Base-by-base conservation (phyloP, 1,140 invertebrate species). In the Macrosteles quadrilineatus region DNA sequence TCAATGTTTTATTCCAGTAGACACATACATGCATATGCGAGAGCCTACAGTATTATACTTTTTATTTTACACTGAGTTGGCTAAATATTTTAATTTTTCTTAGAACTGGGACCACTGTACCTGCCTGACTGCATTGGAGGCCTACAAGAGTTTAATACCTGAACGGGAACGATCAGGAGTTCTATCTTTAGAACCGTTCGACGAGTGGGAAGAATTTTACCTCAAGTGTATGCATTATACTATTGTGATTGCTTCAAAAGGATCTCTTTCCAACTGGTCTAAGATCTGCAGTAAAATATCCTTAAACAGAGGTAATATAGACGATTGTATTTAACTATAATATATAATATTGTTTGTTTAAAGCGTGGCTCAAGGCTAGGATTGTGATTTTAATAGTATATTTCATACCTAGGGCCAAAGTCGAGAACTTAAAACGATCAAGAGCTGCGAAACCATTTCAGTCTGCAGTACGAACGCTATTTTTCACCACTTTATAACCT, bases 141-240 rank as follows among this genome's bases (percentile, higher is more conserved):
- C 84, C 36, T 85, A 80, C 62, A 67, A 71, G 2, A 70, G 72
- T 9, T 67, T 80, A 47, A 66, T 81, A 12, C 19, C 75, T n/a
- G 0, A 17, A 1, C 75, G 77, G 19, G 83, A 86, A 71, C 75
- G 77, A 63, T 29, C 71, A 11, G 71, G 78, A 65, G 75, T 84
- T 23, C 74, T 82, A 30, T 71, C 47, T 4, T 70, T 85, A 21
- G 85, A 86, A 75, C 76, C 80, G 1, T 86, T 86, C 79, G 85
- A 86, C 77, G 85, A 86, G 75, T 83, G 80, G 76, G 85, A 86
- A 77, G 83, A 85, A 73, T 83, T 80, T 77, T 80, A 84, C 74
- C 75, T 84, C 29, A 85, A 84, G 69, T 85, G 84, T 75, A 72
- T 74, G n/a, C 85, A 86, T 75, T 86, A 86, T 75, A 76, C 82